Base-by-base conservation (phyloP, 2,113 vertebrate genomes). In the Cariama cristata region DNA sequence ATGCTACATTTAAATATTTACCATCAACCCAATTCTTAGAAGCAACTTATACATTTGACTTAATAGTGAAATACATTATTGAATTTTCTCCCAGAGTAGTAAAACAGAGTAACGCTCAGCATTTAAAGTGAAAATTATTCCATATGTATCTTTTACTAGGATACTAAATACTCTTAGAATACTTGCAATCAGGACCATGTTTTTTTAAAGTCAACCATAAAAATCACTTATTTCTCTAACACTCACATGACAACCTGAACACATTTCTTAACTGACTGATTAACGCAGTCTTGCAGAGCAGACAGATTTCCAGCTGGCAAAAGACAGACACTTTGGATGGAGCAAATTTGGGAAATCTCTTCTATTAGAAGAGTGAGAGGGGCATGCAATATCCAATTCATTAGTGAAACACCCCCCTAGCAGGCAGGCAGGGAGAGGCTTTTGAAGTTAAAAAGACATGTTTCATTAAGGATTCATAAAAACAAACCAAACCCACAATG, bases 381-480 rank as follows among this genome's bases (percentile, higher is more conserved):
- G 14, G n/a, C 38, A 62, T 9, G 19, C 20, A 77, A 56, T 26
- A 81, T 4, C 27, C 42, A 73, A 28, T 50, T 56, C 27, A 77
- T 14, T 55, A 33, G 40, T 28, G 35, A 84, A 80, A 90, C 22
- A 71, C 3, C 2, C 2, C 32, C 12, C 11, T 2, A 49, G 30
- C 3, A 17, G 24, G 3, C 35, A 33, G 9, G 6, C 2, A 8
- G 10, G 8, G 3, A 7, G 5, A 44, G 27, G 14, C 8, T 67
- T 90, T 8, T 55, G 28, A 86, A 82, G 44, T 47, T 56, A 35
- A 75, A 94, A 79, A 59, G 13, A 49, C 12, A 73, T 4, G 2
- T 58, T 94, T 69, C 20, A 58, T 2, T 38, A 16, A 52, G 14
- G 18, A 64, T 21, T 91, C 40, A n/a, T 14, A 59, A 74, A 68